A percentile compares a stretch with the other conserved stretches of the same genome.
Evolutionary conservation across 2,113 vertebrate genomes (phyloP).

Genomic region (Ictalurus furcatus): DNA sequence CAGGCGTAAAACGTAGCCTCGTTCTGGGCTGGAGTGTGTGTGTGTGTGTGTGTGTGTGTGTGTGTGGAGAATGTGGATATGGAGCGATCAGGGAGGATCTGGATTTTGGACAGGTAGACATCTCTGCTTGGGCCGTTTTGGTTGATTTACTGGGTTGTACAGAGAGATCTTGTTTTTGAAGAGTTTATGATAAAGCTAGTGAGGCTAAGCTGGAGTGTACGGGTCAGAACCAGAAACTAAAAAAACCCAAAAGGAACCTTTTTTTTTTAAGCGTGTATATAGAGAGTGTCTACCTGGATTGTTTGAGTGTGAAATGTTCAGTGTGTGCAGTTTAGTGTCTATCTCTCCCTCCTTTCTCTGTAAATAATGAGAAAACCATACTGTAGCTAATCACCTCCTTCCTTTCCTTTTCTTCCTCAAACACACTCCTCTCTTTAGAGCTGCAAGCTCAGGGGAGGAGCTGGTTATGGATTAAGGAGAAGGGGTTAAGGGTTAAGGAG

Average conservation of each 20-base stretch:
- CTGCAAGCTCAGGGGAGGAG: not conserved
- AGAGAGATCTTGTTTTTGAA: not conserved
- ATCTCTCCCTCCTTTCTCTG: too few relatives aligned
- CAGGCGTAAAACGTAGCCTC: too few relatives aligned
- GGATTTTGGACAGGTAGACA: not conserved
- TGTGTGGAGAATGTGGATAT: not conserved
- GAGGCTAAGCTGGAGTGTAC: not conserved
- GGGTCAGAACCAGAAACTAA: not conserved
- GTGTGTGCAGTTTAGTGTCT: not conserved
- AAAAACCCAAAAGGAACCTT: not conserved
- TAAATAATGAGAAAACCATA: slow-evolving; percentile 7
- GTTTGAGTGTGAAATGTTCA: not conserved
- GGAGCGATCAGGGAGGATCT: not conserved
- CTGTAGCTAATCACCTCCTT: not conserved
- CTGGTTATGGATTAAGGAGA: not conserved
- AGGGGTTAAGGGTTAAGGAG: slow-evolving; percentile 21
- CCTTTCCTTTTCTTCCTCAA: not conserved
- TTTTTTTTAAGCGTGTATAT: not conserved
- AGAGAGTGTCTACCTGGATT: not conserved
- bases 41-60: not conserved
- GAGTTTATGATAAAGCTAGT: not conserved
- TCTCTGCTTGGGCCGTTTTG: not conserved
- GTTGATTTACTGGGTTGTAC: not conserved
- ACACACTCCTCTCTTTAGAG: not conserved
- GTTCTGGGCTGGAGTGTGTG: not conserved